phyloP scores from a whole-genome alignment of 2,797 vertebrate genomes.

The Oryzias sinensis region DNA sequence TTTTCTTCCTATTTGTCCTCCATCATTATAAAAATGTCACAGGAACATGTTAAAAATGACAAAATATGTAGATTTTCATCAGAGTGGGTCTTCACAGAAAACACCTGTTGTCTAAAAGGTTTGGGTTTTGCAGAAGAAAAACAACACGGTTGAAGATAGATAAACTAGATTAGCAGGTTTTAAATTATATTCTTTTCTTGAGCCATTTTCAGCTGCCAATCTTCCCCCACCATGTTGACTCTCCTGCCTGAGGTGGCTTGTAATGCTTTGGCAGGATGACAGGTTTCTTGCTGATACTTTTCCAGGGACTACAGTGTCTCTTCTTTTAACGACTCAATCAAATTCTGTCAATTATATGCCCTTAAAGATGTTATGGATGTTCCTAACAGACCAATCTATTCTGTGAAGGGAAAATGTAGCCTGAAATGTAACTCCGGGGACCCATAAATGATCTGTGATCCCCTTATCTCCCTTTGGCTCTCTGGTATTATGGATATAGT shows the following conservation, averaged over 20 bases:
- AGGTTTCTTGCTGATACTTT: constrained; percentile 30
- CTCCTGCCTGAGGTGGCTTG: constrained; percentile 22
- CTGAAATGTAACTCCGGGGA: constrained; percentile 25
- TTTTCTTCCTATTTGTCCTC: too few species aligned
- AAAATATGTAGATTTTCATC: too few species aligned
- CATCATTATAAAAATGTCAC: too few species aligned
- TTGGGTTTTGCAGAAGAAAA: constrained; percentile 2
- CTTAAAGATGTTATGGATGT: constrained; percentile 12
- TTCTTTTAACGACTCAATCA: constrained; percentile 37
- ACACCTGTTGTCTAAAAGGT: constrained; percentile 7
- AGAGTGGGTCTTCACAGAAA: not conserved
- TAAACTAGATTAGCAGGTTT: constrained; percentile 9
- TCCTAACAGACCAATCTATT: constrained; percentile 27
- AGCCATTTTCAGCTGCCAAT: constrained; percentile 10
- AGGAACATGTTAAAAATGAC: too few species aligned
- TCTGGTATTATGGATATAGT: constrained; percentile 58
- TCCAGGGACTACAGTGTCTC: constrained; percentile 17
- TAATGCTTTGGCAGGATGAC: constrained; percentile 33
- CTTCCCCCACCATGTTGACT: constrained; percentile 35
- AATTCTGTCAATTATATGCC: constrained; percentile 13
- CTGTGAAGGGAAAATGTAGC: constrained; percentile 14
- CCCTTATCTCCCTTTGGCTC: constrained; percentile 56
- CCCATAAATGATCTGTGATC: constrained; percentile 51
- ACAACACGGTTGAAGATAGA: not conserved
- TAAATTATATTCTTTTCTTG: constrained; percentile 18